A percentile compares a stretch with the other conserved stretches of the same genome.
Conservation (phyloP, 2,888 invertebrate species). For the Andrena trimmerana region DNA sequence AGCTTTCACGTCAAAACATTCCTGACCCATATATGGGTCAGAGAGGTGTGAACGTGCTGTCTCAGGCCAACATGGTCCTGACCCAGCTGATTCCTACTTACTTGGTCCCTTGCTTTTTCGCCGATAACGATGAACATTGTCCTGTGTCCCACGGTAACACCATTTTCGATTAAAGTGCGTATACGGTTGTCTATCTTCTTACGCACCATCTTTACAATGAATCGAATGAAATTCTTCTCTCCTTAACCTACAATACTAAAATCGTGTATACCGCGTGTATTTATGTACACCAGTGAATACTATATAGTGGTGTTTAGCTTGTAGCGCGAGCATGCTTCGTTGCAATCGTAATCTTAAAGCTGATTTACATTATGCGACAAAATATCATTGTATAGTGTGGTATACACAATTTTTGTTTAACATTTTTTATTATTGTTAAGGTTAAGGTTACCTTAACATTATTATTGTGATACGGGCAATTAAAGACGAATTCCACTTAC, state of each 20-base stretch:
- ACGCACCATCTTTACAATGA: constrained; percentile 90
- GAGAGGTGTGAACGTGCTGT: not conserved
- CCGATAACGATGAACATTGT: constrained; percentile 98
- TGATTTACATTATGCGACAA: not conserved
- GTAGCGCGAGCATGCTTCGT: not conserved
- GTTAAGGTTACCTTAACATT: too few species aligned
- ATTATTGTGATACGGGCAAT: not conserved
- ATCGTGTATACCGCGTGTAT: constrained; percentile 5
- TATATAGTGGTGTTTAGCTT: not conserved
- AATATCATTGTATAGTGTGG: not conserved
- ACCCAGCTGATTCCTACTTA: constrained; percentile 80
- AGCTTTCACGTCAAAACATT: not conserved
- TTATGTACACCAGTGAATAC: not conserved
- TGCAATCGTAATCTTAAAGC: not conserved
- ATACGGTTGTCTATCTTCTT: constrained; percentile 99
- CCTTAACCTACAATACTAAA: constrained; percentile 16
- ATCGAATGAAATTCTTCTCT: not conserved
- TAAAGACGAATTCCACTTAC: not conserved
- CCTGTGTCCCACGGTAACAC: constrained; percentile 95
- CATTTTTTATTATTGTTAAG: not conserved
- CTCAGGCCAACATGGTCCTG: too few species aligned
- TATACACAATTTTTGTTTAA: not conserved
- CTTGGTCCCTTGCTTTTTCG: constrained; percentile 98
- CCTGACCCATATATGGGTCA: not conserved
- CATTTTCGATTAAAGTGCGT: constrained; percentile 98